Percentiles rank a stretch among this genome's conserved stretches.
Conservation (phyloP, 2,888 invertebrate genomes). For the Pandemis heparana region DNA sequence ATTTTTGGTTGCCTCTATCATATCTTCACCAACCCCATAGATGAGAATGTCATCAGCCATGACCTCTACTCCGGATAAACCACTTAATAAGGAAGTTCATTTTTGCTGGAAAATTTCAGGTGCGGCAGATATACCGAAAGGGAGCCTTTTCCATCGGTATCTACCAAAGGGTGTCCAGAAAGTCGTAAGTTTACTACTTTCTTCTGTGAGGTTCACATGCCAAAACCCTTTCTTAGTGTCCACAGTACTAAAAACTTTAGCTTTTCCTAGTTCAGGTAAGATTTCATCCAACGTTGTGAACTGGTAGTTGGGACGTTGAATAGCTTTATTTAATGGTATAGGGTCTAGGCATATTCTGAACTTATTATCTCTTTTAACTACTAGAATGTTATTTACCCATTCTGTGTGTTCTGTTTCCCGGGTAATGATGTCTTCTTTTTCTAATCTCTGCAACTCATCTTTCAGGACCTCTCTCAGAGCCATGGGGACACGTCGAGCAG, state of each 20-base stretch:
- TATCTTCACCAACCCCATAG: neutral
- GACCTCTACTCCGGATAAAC: neutral
- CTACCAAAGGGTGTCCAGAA: neutral
- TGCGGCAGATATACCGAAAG: neutral
- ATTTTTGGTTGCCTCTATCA: neutral
- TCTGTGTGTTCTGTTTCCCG: neutral
- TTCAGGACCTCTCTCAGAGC: neutral
- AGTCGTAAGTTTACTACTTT: neutral
- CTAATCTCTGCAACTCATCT: neutral
- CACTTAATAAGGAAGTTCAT: neutral
- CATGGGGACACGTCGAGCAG: neutral
- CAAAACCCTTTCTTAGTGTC: neutral
- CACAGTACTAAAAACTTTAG: neutral
- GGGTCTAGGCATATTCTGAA: neutral
- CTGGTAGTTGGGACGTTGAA: neutral
- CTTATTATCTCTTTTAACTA: conserved; percentile 1
- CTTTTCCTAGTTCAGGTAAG: neutral
- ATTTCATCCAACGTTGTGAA: conserved; percentile 9
- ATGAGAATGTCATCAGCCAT: neutral
- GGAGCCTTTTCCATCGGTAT: neutral
- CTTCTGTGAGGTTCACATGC: neutral
- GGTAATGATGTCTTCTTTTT: neutral
- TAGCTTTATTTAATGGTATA: neutral
- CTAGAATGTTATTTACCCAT: neutral
- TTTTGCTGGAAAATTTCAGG: neutral